Conservation (phyloP, 30 jellyfish, hydroid and myxozoan genomes). For the Aurelia sp. region DNA sequence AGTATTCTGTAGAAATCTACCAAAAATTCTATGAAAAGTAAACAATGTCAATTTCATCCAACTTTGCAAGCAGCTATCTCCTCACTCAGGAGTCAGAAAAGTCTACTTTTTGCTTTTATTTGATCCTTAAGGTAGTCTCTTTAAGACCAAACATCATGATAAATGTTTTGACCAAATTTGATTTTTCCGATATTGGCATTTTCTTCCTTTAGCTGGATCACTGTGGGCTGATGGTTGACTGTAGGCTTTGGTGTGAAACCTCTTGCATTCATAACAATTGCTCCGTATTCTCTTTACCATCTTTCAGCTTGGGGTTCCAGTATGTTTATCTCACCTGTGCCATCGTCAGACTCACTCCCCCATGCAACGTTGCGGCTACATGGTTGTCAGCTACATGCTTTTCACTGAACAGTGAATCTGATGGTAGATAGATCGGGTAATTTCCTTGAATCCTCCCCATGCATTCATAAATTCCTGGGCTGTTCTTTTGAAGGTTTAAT, state of each 20-base stretch:
- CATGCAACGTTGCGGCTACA: conserved; percentile 28
- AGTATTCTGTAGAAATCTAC: no score
- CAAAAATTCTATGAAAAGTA: no score
- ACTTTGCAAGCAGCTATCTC: no score
- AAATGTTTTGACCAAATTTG: no score
- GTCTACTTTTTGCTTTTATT: no score
- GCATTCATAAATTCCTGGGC: conserved; percentile 26
- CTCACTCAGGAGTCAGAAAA: no score
- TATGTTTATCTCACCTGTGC: conserved; percentile 29
- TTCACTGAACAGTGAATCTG: conserved; percentile 24
- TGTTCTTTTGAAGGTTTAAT: conserved; percentile 36
- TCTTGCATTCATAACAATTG: conserved; percentile 57
- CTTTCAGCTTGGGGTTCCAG: conserved; percentile 55
- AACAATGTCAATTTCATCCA: no score
- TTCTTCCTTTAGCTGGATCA: no score
- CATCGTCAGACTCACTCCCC: conserved; percentile 61
- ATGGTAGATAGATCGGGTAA: conserved; percentile 51
- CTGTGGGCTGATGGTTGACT: conserved; percentile 40
- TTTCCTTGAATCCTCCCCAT: conserved; percentile 51
- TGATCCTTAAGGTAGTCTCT: no score
- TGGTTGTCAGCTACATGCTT: conserved; percentile 32
- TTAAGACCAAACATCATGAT: no score
- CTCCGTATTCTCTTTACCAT: conserved; percentile 38
- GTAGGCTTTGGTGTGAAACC: conserved; percentile 42
- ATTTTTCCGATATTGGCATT: no score